A percentile compares a stretch with the other conserved stretches of the same genome.
Evolutionary conservation across 1,140 invertebrate genomes (phyloP).

Genomic region (Vanessa tameamea): DNA sequence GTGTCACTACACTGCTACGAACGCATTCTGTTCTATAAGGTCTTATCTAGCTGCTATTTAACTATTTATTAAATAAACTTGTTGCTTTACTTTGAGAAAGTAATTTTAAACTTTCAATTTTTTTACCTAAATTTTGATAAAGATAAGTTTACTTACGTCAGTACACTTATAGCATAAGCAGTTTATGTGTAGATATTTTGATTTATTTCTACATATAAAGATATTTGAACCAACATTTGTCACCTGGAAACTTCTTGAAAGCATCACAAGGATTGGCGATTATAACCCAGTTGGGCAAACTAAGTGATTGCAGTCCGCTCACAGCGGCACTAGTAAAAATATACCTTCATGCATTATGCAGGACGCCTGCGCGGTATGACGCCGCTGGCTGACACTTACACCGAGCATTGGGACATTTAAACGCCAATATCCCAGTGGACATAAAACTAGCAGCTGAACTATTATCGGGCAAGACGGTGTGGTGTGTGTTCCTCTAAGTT

Average conservation of each 20-base stretch:
- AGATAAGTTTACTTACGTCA: too few relatives aligned
- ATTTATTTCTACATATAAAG: neutral
- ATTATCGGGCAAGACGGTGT: too few relatives aligned
- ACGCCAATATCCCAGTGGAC: neutral
- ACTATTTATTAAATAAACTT: too few relatives aligned
- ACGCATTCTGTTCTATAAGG: too few relatives aligned
- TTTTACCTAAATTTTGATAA: neutral
- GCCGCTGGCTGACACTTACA: conserved; percentile 38
- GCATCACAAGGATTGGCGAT: conserved; percentile 22
- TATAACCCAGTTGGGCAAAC: conserved; percentile 28
- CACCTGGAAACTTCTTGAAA: neutral
- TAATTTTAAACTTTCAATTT: neutral
- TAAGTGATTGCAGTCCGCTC: conserved; percentile 53
- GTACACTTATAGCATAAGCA: too few relatives aligned
- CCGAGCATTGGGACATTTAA: conserved; percentile 23
- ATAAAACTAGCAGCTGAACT: too few relatives aligned
- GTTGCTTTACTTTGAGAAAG: neutral
- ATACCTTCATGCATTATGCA: conserved; percentile 66
- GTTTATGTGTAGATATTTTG: too few relatives aligned
- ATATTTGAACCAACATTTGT: neutral
- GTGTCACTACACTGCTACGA: too few relatives aligned
- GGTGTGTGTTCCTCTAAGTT: too few relatives aligned
- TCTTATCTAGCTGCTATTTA: too few relatives aligned
- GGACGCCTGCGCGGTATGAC: conserved; percentile 44
- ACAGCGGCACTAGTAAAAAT: conserved; percentile 54